Evolutionary conservation across 2,888 invertebrate genomes (phyloP).

Genomic region (Drosophila picticornis): DNA sequence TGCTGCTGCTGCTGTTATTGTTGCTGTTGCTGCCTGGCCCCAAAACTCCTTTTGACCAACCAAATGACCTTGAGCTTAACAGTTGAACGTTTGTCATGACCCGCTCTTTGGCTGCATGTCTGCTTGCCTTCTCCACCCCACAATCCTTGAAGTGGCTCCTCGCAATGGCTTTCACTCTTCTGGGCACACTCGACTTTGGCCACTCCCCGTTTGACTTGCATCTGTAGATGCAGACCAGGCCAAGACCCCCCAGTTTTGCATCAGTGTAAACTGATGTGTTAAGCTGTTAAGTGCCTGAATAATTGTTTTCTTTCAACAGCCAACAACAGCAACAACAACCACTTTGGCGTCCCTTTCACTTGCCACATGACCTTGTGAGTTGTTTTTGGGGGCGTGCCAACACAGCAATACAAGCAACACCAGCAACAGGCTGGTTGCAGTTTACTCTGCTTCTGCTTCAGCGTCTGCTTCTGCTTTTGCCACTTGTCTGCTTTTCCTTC

Average conservation of each 20-base stretch:
- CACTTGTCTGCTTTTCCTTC: not conserved
- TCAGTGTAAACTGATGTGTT: conserved; percentile 78
- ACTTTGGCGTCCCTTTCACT: conserved; percentile 70
- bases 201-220: conserved; percentile 56
- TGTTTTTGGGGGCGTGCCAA: conserved; percentile 17
- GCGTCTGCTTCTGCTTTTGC: not conserved
- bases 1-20: conserved; percentile 5
- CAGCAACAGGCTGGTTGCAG: conserved; percentile 11
- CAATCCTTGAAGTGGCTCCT: conserved; percentile 17
- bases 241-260: conserved; percentile 61
- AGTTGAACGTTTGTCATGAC: conserved; percentile 67
- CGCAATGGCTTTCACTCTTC: conserved; percentile 25
- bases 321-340: conserved; percentile 60
- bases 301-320: conserved; percentile 83
- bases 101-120: conserved; percentile 2
- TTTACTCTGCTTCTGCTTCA: not conserved
- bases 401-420: not conserved
- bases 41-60: conserved; percentile 64
- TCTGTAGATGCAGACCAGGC: conserved; percentile 21
- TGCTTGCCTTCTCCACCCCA: not conserved
- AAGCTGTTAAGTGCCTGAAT: conserved; percentile 84
- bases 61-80: conserved; percentile 75
- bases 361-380: conserved; percentile 70
- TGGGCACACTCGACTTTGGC: conserved; percentile 36
- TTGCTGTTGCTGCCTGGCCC: conserved; percentile 34